Conservation (phyloP, 2,113 vertebrate species). For the Ptilorrhoa leucosticta region DNA sequence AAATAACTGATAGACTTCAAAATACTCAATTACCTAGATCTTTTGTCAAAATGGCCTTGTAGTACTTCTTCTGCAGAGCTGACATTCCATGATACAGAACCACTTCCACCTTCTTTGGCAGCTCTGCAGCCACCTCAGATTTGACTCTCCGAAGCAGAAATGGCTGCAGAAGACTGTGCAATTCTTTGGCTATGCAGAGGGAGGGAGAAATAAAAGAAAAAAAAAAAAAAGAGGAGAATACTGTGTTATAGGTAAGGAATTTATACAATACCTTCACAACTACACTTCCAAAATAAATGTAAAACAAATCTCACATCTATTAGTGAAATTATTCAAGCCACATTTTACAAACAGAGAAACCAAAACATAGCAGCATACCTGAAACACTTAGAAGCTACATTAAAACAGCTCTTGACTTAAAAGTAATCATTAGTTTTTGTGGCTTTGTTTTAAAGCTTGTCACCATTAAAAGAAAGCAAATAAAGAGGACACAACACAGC, state of each 20-base stretch:
- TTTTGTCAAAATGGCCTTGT: conserved; percentile 88
- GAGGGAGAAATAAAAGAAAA: background rate
- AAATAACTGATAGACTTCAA: background rate
- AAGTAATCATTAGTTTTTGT: background rate
- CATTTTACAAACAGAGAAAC: background rate
- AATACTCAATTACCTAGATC: conserved; percentile 77
- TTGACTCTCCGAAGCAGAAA: conserved; percentile 92
- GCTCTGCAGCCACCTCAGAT: conserved; percentile 82
- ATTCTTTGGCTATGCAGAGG: conserved; percentile 74
- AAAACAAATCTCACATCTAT: background rate
- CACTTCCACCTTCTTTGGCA: conserved; percentile 88
- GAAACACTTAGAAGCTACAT: background rate
- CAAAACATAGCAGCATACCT: background rate
- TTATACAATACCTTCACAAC: background rate
- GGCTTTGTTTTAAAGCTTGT: background rate
- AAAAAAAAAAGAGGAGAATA: background rate
- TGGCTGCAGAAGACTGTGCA: conserved; percentile 83
- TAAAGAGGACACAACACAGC: background rate
- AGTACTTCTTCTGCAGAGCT: conserved; percentile 86
- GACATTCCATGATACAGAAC: conserved; percentile 92
- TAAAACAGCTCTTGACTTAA: background rate
- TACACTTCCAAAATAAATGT: background rate
- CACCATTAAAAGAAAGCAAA: background rate
- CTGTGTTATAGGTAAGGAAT: background rate
- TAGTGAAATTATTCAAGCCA: background rate